A percentile compares a stretch with the other conserved stretches of the same genome.
Evolutionary conservation across 2,113 vertebrate genomes (phyloP).

Genomic region (Climacteris rufus): DNA sequence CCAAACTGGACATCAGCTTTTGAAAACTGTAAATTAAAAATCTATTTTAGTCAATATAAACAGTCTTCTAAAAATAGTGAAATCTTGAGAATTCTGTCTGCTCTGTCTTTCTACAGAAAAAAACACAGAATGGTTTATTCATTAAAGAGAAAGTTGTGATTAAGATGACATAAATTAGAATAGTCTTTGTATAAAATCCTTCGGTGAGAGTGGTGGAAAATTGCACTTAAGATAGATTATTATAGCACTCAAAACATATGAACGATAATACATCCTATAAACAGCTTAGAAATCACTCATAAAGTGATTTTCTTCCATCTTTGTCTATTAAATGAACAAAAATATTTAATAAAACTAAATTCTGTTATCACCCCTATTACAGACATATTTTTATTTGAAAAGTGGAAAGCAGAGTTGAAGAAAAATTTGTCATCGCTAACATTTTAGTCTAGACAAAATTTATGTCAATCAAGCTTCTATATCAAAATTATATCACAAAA

Average conservation of each 20-base stretch:
- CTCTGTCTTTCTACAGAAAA: background rate
- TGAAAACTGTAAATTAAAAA: background rate
- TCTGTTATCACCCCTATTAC: accelerated
- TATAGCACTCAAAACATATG: background rate
- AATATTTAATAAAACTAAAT: background rate
- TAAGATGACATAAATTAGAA: background rate
- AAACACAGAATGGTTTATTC: background rate
- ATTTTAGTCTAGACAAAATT: background rate
- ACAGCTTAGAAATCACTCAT: background rate
- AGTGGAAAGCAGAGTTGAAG: background rate
- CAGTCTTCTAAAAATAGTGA: background rate
- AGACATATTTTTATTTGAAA: background rate
- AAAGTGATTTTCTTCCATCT: background rate
- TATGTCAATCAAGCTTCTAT: background rate
- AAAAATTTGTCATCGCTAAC: background rate
- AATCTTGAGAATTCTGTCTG: background rate
- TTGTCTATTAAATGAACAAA: background rate
- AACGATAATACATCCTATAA: background rate
- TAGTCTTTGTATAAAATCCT: background rate
- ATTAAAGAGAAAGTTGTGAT: background rate
- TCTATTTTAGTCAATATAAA: background rate
- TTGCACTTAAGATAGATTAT: background rate
- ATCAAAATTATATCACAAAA: background rate
- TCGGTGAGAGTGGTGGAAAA: accelerated
- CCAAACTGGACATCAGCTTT: background rate